A percentile compares a stretch with the other conserved stretches of the same genome.
phyloP scores from a whole-genome alignment of 2,113 vertebrate genomes.

The Gopherus flavomarginatus region DNA sequence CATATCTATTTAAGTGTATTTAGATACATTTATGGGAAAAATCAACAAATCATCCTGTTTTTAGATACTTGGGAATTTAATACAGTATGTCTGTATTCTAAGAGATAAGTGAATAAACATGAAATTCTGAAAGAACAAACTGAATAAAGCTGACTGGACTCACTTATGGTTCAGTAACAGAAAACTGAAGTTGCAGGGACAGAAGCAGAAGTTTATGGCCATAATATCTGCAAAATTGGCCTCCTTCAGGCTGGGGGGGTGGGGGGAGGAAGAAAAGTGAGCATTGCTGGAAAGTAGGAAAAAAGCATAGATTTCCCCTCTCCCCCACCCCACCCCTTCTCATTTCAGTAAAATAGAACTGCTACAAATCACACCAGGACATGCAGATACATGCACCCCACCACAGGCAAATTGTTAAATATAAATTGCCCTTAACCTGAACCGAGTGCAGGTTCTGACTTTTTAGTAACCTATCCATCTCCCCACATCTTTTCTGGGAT shows the following conservation, averaged over 20 bases:
- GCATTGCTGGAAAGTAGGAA: slow-evolving; percentile 23
- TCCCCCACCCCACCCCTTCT: neutral
- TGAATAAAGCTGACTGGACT: neutral
- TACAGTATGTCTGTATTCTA: neutral
- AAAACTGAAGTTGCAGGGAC: neutral
- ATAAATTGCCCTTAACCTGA: neutral
- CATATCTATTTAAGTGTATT: neutral
- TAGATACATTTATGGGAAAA: neutral
- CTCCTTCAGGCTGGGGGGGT: neutral
- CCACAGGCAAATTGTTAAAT: rapidly evolving
- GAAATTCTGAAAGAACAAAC: neutral
- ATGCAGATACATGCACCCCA: neutral
- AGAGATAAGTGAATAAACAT: neutral
- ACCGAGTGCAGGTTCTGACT: neutral
- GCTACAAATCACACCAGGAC: neutral
- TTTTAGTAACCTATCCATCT: neutral
- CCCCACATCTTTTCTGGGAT: neutral
- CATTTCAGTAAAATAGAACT: slow-evolving; percentile 35
- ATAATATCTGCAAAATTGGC: neutral
- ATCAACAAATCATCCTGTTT: neutral
- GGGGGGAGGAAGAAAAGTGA: neutral
- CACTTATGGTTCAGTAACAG: neutral
- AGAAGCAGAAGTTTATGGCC: neutral
- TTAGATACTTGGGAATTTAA: neutral
- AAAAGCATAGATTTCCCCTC: neutral